phyloP scores from a whole-genome alignment of 2,888 invertebrate genomes.

The Zeuzera pyrina region DNA sequence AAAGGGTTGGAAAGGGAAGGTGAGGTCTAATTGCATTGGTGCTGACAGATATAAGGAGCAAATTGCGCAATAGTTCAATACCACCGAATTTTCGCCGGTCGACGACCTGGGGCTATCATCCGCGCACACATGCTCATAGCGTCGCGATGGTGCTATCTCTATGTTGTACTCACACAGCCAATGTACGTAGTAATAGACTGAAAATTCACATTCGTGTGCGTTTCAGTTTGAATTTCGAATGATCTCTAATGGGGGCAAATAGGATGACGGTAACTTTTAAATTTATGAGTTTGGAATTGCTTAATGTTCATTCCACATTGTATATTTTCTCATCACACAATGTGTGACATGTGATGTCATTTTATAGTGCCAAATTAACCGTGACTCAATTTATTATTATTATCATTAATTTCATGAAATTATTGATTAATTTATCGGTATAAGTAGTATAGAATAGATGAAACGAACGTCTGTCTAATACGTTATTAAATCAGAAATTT shows the following conservation, averaged over 20 bases:
- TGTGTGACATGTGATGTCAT: no score
- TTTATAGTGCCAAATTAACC: no score
- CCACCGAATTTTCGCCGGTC: slow-evolving; percentile 37
- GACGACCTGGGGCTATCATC: slow-evolving; percentile 20
- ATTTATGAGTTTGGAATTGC: slow-evolving; percentile 6
- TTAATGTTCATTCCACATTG: no score
- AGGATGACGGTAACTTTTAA: slow-evolving; percentile 6
- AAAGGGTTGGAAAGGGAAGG: background rate
- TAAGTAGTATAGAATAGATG: no score
- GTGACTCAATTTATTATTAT: no score
- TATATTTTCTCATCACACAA: no score
- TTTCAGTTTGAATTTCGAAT: slow-evolving; percentile 13
- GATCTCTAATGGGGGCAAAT: slow-evolving; percentile 14
- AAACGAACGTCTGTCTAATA: no score
- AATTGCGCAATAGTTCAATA: slow-evolving; percentile 38
- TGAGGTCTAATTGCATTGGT: background rate
- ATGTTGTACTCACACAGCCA: slow-evolving; percentile 17
- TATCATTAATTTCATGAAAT: no score
- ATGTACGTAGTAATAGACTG: slow-evolving; percentile 12
- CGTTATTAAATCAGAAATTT: no score
- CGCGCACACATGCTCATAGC: slow-evolving; percentile 19
- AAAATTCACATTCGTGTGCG: slow-evolving; percentile 17
- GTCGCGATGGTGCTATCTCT: slow-evolving; percentile 19
- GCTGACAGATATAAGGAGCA: slow-evolving; percentile 3
- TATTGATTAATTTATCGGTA: no score